A percentile compares a stretch with the other conserved stretches of the same genome.
Conservation (phyloP, 2,113 vertebrate species). For the Hymenochirus boettgeri region DNA sequence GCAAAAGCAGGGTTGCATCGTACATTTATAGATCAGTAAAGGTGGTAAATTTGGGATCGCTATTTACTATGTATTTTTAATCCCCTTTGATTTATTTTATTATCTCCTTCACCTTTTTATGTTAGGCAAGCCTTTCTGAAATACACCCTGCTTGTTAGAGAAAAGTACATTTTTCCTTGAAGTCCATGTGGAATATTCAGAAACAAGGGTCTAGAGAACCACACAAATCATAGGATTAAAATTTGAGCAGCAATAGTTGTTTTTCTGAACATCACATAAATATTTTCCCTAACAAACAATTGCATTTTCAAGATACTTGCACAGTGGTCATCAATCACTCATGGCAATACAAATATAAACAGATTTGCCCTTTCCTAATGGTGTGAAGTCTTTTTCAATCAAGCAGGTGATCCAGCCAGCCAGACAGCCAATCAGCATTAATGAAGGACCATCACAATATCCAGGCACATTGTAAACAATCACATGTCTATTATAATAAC, state of each 20-base stretch:
- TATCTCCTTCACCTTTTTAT: too few relatives aligned
- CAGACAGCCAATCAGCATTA: conserved; percentile 32
- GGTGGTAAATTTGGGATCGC: too few relatives aligned
- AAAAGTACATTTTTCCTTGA: too few relatives aligned
- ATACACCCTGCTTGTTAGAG: too few relatives aligned
- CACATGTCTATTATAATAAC: conserved; percentile 5
- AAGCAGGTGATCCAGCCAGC: conserved; percentile 15
- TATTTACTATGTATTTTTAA: too few relatives aligned
- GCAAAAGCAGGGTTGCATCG: too few relatives aligned
- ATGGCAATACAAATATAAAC: conserved; percentile 29
- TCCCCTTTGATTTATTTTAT: too few relatives aligned
- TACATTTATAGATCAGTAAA: too few relatives aligned
- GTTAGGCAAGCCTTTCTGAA: too few relatives aligned
- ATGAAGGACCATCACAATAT: conserved; percentile 18
- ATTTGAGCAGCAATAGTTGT: conserved; percentile 53
- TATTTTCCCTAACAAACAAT: conserved; percentile 27
- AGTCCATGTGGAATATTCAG: too few relatives aligned
- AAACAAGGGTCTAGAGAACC: too few relatives aligned
- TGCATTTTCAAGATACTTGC: conserved; percentile 12
- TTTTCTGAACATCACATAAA: conserved; percentile 48
- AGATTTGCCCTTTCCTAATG: conserved; percentile 40
- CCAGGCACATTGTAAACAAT: conserved; percentile 18
- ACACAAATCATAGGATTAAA: background rate
- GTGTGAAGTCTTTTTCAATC: conserved; percentile 37
- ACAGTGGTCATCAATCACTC: conserved; percentile 30